Conservation (phyloP, 2,888 invertebrate genomes). For the Sphaerophoria rueppellii region DNA sequence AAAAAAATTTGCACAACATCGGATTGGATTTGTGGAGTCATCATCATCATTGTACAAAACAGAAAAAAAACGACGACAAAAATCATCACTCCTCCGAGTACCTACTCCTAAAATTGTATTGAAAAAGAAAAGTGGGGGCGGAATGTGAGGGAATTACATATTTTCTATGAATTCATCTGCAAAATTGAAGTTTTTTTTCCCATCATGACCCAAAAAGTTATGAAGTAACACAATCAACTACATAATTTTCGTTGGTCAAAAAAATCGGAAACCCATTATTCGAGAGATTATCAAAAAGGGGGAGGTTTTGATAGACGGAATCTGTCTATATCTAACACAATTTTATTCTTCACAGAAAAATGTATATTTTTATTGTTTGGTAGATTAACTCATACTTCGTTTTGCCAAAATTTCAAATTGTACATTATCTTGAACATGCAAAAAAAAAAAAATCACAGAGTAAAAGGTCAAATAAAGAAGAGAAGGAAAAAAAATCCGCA, state of each 20-base stretch:
- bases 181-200: conserved; percentile 24
- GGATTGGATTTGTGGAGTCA: conserved; percentile 34
- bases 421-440: conserved; percentile 12
- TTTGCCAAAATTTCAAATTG: conserved; percentile 17
- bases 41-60: conserved; percentile 1
- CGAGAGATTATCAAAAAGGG: conserved; percentile 54
- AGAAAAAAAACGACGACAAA: conserved; percentile 34
- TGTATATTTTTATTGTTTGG: conserved; percentile 38
- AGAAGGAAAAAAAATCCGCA: conserved; percentile 36
- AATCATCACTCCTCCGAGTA: conserved; percentile 42
- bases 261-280: conserved; percentile 50
- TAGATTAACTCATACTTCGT: conserved; percentile 61
- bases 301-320: conserved; percentile 47
- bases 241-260: neutral
- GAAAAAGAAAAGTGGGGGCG: conserved; percentile 39
- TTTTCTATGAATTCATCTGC: conserved; percentile 57
- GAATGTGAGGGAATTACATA: conserved; percentile 63
- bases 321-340: conserved; percentile 9
- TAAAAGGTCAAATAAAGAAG: conserved; percentile 41
- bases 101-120: conserved; percentile 17
- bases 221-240: conserved; percentile 19
- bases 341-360: conserved; percentile 31
- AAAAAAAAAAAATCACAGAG: conserved; percentile 32
- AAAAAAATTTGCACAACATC: conserved; percentile 22
- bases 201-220: conserved; percentile 43